Conservation (phyloP, 2,888 invertebrate species). For the Epinotia brunnichana region DNA sequence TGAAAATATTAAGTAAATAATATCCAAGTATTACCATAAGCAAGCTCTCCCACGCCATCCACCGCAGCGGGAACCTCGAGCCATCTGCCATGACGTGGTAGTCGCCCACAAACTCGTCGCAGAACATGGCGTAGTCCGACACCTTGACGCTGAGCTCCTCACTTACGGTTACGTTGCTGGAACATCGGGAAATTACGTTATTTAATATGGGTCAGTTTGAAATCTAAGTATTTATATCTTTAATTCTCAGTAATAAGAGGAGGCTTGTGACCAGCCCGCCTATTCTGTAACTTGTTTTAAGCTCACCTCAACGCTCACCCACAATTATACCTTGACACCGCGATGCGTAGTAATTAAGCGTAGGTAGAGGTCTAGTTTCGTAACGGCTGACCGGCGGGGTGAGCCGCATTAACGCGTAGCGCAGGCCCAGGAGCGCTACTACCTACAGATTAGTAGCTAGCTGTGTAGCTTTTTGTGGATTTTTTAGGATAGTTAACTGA, state of each 20-base stretch:
- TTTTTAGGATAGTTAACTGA: too few relatives aligned
- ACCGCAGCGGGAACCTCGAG: slow-evolving; percentile 92
- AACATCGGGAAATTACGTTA: slow-evolving; percentile 49
- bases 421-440: too few relatives aligned
- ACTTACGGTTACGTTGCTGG: slow-evolving; percentile 93
- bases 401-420: too few relatives aligned
- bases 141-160: slow-evolving; percentile 91
- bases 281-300: too few relatives aligned
- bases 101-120: slow-evolving; percentile 90
- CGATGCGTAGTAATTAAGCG: too few relatives aligned
- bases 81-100: slow-evolving; percentile 94
- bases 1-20: not conserved
- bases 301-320: too few relatives aligned
- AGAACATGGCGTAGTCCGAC: slow-evolving; percentile 94
- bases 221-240: too few relatives aligned
- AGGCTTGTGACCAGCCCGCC: not conserved
- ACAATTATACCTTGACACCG: too few relatives aligned
- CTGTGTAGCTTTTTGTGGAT: too few relatives aligned
- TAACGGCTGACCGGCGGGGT: too few relatives aligned
- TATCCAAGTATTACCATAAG: slow-evolving; percentile 85
- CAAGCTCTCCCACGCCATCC: slow-evolving; percentile 97
- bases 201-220: not conserved
- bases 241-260: not conserved
- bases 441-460: too few relatives aligned
- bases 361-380: too few relatives aligned